A percentile compares a stretch with the other conserved stretches of the same genome.
Conservation (phyloP, 2,113 vertebrate species). For the Solea solea region DNA sequence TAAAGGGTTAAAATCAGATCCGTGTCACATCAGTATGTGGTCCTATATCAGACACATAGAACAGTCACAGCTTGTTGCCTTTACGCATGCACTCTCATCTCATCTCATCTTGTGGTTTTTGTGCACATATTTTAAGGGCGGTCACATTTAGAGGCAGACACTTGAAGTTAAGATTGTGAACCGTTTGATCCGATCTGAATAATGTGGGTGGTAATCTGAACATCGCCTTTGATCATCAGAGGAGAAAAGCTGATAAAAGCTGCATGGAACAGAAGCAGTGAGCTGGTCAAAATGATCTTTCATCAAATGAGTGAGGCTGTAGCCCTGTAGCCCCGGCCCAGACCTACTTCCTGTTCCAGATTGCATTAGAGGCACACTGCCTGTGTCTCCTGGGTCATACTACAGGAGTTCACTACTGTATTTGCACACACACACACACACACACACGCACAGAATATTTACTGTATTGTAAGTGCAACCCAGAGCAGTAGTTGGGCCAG, state of each 20-base stretch:
- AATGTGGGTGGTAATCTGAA: too few species aligned
- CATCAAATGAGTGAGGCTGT: conserved; percentile 11
- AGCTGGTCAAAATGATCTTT: conserved; percentile 31
- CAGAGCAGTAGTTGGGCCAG: conserved; percentile 20
- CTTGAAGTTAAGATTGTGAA: too few species aligned
- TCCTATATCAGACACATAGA: too few species aligned
- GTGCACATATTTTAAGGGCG: too few species aligned
- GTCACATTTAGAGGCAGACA: too few species aligned
- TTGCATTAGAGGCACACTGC: conserved; percentile 39
- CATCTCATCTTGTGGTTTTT: too few species aligned
- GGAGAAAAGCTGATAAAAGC: conserved; percentile 48
- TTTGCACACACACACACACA: conserved; percentile 16
- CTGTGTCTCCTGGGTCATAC: conserved; percentile 39
- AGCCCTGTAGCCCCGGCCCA: conserved; percentile 28
- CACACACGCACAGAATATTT: neutral
- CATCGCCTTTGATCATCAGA: too few species aligned
- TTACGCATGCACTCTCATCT: too few species aligned
- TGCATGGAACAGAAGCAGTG: conserved; percentile 29
- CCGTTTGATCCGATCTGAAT: too few species aligned
- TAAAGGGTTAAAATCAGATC: too few species aligned
- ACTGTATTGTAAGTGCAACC: conserved; percentile 13
- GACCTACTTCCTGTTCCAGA: conserved; percentile 49
- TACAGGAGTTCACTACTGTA: conserved; percentile 35
- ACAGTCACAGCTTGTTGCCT: too few species aligned
- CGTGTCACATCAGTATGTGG: too few species aligned